These are phyloP conservation scores for Endotricha flammealis DNA, from an alignment of 2,888 invertebrate genomes.

Conservation along the genomic window DNA sequence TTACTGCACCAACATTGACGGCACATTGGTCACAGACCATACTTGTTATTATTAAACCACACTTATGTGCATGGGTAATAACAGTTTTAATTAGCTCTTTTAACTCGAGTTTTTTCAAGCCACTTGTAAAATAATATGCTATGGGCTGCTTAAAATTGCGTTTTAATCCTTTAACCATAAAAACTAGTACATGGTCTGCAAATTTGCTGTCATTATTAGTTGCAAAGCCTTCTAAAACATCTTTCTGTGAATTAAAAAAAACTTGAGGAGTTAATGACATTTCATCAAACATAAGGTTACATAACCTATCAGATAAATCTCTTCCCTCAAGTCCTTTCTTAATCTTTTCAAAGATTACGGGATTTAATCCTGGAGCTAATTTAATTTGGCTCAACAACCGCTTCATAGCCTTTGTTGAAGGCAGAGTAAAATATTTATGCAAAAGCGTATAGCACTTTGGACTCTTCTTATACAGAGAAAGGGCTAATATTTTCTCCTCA, in stretches of 20 bases:
- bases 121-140: slow-evolving; percentile 26
- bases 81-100: slow-evolving; percentile 21
- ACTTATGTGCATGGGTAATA: slow-evolving; percentile 9
- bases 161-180: slow-evolving; percentile 26
- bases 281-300: slow-evolving; percentile 21
- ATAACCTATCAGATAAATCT: slow-evolving; percentile 10
- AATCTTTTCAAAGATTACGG: slow-evolving; percentile 14
- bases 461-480: slow-evolving; percentile 18
- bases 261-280: slow-evolving; percentile 20
- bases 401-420: slow-evolving; percentile 20
- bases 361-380: slow-evolving; percentile 14
- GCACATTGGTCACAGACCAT: slow-evolving; percentile 28
- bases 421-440: slow-evolving; percentile 18
- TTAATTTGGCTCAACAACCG: slow-evolving; percentile 12
- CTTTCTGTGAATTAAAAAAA: slow-evolving; percentile 12
- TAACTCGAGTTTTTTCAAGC: slow-evolving; percentile 17
- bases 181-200: slow-evolving; percentile 21
- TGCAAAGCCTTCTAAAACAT: slow-evolving; percentile 12
- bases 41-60: slow-evolving; percentile 16
- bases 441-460: slow-evolving; percentile 18
- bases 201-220: slow-evolving; percentile 4
- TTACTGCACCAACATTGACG: slow-evolving; percentile 25
- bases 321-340: slow-evolving; percentile 7
- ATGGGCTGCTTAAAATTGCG: slow-evolving; percentile 23
- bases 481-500: slow-evolving; percentile 14